phyloP scores from a whole-genome alignment of 1,140 invertebrate species.

The Lordiphosa stackelbergi region DNA sequence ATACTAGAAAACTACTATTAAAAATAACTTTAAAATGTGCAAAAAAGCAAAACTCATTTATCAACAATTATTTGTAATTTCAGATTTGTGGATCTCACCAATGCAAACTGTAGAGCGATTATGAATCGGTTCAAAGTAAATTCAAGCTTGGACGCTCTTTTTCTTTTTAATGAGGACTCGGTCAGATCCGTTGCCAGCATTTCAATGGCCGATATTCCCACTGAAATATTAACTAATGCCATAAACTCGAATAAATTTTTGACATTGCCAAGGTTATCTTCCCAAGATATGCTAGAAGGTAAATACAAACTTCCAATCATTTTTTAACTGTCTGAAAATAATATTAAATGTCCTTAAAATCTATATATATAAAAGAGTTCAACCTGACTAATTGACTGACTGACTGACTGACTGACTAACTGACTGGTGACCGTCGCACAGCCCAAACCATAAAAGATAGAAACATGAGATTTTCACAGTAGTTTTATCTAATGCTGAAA shows the following conservation, averaged over 20 bases:
- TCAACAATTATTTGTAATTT: constrained; percentile 5
- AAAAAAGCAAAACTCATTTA: too few relatives aligned
- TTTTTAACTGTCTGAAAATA: too few relatives aligned
- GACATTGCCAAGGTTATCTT: constrained; percentile 91
- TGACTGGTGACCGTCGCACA: too few relatives aligned
- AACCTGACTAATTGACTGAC: too few relatives aligned
- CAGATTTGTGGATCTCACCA: constrained; percentile 83
- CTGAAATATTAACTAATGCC: constrained; percentile 90
- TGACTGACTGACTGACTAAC: too few relatives aligned
- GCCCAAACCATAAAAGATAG: too few relatives aligned
- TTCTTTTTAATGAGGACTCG: constrained; percentile 94
- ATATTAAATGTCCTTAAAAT: too few relatives aligned
- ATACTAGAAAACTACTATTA: background rate
- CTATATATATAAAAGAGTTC: too few relatives aligned
- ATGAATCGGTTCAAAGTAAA: constrained; percentile 85
- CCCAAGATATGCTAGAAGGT: constrained; percentile 84
- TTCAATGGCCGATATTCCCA: constrained; percentile 92
- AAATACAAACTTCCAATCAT: background rate
- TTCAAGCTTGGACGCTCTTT: constrained; percentile 87
- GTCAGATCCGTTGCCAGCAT: constrained; percentile 89
- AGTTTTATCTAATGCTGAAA: too few relatives aligned
- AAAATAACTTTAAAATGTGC: background rate
- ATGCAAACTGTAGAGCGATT: constrained; percentile 81
- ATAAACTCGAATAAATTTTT: constrained; percentile 93
- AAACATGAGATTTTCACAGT: too few relatives aligned